Evolutionary conservation across 2,888 invertebrate species (phyloP).

Genomic region (Saturnia japonica): DNA sequence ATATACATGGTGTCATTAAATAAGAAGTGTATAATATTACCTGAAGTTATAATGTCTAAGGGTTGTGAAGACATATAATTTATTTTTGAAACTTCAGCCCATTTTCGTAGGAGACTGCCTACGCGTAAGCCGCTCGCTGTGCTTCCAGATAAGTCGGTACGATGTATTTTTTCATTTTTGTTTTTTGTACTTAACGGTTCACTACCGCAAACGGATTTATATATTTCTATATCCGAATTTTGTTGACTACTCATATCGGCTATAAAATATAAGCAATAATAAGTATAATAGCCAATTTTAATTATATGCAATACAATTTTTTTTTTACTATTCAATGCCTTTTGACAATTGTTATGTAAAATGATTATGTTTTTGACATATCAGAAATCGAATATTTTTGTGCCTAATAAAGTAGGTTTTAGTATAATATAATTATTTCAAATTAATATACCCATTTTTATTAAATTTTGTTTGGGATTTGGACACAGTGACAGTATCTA

Average conservation of each 20-base stretch:
- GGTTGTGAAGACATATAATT: slow-evolving; percentile 49
- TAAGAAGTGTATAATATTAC: slow-evolving; percentile 30
- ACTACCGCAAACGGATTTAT: background rate
- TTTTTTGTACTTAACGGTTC: background rate
- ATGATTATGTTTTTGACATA: background rate
- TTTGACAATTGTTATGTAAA: background rate
- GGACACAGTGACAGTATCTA: background rate
- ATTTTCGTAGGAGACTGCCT: slow-evolving; percentile 45
- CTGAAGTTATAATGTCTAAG: slow-evolving; percentile 39
- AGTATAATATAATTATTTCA: background rate
- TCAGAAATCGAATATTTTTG: background rate
- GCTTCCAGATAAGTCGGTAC: background rate
- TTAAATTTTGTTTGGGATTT: background rate
- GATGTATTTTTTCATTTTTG: background rate
- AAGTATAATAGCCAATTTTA: background rate
- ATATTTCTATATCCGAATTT: slow-evolving; percentile 16
- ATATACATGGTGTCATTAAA: too few species aligned
- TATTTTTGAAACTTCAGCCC: slow-evolving; percentile 57
- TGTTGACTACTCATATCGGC: slow-evolving; percentile 23
- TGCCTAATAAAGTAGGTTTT: background rate
- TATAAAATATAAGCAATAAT: background rate
- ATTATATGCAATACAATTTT: background rate
- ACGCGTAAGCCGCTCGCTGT: slow-evolving; percentile 36
- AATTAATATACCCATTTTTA: background rate
- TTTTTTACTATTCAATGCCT: background rate